phyloP scores from a whole-genome alignment of 2,797 vertebrate genomes.

The Anolis apletophallus region DNA sequence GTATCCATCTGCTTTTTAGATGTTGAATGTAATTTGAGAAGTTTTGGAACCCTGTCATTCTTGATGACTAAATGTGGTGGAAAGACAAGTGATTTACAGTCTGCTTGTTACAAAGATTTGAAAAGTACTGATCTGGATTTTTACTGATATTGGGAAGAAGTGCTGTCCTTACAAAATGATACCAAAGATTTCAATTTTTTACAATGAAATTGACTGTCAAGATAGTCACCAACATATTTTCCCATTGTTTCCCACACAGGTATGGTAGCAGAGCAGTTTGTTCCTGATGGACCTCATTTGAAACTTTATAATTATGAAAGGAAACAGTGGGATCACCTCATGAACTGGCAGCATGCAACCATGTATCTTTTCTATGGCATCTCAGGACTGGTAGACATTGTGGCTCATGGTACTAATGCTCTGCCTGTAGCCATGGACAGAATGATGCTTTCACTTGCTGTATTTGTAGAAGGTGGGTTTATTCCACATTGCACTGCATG shows the following conservation, averaged over 20 bases:
- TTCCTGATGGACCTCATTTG: slow-evolving; percentile 84
- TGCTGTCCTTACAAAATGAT: background rate
- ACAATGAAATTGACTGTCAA: background rate
- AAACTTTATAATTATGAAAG: slow-evolving; percentile 84
- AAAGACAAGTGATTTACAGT: background rate
- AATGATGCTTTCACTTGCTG: slow-evolving; percentile 88
- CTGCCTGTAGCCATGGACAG: slow-evolving; percentile 86
- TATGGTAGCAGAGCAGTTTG: slow-evolving; percentile 90
- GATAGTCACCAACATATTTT: background rate
- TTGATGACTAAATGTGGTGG: background rate
- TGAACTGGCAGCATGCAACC: slow-evolving; percentile 94
- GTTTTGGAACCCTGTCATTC: background rate
- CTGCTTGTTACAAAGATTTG: background rate
- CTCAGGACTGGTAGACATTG: slow-evolving; percentile 82
- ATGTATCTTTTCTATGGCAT: slow-evolving; percentile 95
- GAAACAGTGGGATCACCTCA: slow-evolving; percentile 87
- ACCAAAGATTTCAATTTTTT: background rate
- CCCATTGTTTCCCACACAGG: slow-evolving; percentile 75
- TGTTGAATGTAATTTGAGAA: background rate
- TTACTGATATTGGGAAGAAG: background rate
- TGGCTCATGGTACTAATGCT: slow-evolving; percentile 81
- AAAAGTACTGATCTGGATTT: background rate
- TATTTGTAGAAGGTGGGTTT: slow-evolving; percentile 90
- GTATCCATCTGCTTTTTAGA: background rate
- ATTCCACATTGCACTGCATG: background rate